phyloP scores from a whole-genome alignment of 1,140 invertebrate genomes.

The Anastatus disparis region DNA sequence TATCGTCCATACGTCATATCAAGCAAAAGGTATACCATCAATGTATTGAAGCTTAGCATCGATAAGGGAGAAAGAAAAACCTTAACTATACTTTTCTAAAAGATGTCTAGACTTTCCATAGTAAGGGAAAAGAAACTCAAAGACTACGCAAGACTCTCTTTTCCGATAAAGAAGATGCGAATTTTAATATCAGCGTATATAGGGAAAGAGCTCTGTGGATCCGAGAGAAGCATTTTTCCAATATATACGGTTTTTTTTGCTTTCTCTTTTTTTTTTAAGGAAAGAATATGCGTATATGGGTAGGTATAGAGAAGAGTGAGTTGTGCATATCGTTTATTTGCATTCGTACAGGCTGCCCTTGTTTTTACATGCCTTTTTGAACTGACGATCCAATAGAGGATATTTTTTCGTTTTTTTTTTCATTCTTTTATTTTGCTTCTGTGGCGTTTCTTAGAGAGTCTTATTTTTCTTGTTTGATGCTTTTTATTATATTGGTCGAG shows the following conservation, averaged over 20 bases:
- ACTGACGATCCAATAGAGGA: not conserved
- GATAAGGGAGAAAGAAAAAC: too few species aligned
- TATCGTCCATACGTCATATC: too few species aligned
- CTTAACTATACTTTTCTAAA: too few species aligned
- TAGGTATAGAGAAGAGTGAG: not conserved
- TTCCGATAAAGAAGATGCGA: slow-evolving; percentile 29
- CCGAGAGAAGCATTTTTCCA: slow-evolving; percentile 31
- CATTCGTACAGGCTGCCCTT: not conserved
- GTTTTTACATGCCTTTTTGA: slow-evolving; percentile 4
- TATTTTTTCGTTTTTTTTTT: too few species aligned
- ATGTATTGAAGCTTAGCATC: too few species aligned
- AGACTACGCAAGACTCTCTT: not conserved
- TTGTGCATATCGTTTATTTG: not conserved
- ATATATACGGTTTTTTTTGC: slow-evolving; percentile 7
- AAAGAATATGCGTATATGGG: not conserved
- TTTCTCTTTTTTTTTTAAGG: slow-evolving; percentile 11
- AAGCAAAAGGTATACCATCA: too few species aligned
- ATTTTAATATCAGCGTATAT: slow-evolving; percentile 49
- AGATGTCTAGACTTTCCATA: slow-evolving; percentile 5
- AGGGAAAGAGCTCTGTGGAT: not conserved
- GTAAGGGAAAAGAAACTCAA: not conserved
- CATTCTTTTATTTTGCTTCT: not conserved
- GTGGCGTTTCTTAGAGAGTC: not conserved
- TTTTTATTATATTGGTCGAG: slow-evolving; percentile 22
- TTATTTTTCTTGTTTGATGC: not conserved